These are phyloP conservation scores for Pterocles orientalis DNA, from an alignment of 2,113 vertebrate genomes.

Conservation along the genomic window DNA sequence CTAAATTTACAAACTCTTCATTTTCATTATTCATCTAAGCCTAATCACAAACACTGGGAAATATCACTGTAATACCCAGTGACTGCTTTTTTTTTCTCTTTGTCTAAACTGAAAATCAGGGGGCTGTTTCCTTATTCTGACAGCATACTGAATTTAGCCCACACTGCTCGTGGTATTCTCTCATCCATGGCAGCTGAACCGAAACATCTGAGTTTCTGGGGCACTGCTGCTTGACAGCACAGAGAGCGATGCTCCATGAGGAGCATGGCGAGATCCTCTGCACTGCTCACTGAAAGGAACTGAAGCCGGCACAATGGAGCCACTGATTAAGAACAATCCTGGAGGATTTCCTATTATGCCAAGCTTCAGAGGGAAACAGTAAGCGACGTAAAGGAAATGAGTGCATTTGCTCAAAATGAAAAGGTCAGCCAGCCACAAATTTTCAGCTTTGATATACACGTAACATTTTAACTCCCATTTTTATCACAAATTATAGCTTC, in stretches of 20 bases:
- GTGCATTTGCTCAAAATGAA: slow-evolving; percentile 48
- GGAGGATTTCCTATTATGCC: slow-evolving; percentile 60
- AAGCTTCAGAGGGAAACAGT: slow-evolving; percentile 31
- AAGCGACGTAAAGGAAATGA: slow-evolving; percentile 56
- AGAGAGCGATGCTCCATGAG: neutral
- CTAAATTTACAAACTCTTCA: neutral
- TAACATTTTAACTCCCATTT: slow-evolving; percentile 45
- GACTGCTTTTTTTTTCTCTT: neutral
- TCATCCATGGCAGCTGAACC: neutral
- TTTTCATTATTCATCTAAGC: slow-evolving; percentile 39
- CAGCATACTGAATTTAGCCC: neutral
- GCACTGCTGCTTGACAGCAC: neutral
- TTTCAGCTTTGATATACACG: slow-evolving; percentile 13
- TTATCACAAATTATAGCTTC: slow-evolving; percentile 49
- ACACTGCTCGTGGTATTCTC: neutral
- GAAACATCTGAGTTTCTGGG: neutral
- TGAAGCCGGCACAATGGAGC: slow-evolving; percentile 40
- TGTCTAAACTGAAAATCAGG: neutral
- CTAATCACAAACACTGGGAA: slow-evolving; percentile 4
- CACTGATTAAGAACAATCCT: slow-evolving; percentile 52
- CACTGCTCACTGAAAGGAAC: neutral
- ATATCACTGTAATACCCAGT: slow-evolving; percentile 8
- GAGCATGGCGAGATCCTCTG: neutral
- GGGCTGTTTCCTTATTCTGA: neutral
- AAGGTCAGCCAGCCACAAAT: slow-evolving; percentile 47